Base-by-base conservation (phyloP, 2,888 invertebrate species). In the Sarcophaga subvicina region DNA sequence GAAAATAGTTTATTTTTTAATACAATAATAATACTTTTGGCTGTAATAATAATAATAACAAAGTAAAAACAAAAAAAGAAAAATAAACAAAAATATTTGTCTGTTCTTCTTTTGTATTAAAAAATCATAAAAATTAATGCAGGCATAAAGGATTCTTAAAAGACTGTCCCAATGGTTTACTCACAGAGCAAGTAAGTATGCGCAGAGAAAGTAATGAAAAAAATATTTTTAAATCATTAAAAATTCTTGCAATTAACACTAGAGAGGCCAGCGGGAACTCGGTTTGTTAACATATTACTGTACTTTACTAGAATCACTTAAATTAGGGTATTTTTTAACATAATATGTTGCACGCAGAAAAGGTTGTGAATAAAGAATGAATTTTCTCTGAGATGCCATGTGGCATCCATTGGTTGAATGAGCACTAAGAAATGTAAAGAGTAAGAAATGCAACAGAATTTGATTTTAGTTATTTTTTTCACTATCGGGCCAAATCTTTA, bases 101-200 rank as follows among this genome's bases (percentile, higher is more conserved):
- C 37, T 8, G 10, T 37, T 37, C 8, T 60, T 69, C 59, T 77
- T 67, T 60, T 70, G 14, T 66, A 71, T 71, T 76, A 76, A 69
- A 78, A 81, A 72, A 72, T 81, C n/a, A 59, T 49, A 67, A 67
- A 73, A 85, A 54, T 54, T 2, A 54, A 83, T 63, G 60, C 94
- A 98, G 98, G 98, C 98, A 98, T 95, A 98, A 98, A 96, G 98
- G 98, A 93, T 98, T 98, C 93, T 95, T 98, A 89, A 98, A 98
- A 95, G 98, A 98, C 94, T 98, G 98, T 94, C 98, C 98, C 81
- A 98, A 98, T 94, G 98, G 98, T 89, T 96, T 98, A 91, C 96
- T 98, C 83, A 98, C 98, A 88, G 98, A 98, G 94, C 98, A 98
- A 96, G 98, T 98, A 94, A 89, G 91, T 92, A 70, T 72, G 12